A percentile compares a stretch with the other conserved stretches of the same genome.
phyloP scores from a whole-genome alignment of 2,113 vertebrate species.

The Amia ocellicauda region DNA sequence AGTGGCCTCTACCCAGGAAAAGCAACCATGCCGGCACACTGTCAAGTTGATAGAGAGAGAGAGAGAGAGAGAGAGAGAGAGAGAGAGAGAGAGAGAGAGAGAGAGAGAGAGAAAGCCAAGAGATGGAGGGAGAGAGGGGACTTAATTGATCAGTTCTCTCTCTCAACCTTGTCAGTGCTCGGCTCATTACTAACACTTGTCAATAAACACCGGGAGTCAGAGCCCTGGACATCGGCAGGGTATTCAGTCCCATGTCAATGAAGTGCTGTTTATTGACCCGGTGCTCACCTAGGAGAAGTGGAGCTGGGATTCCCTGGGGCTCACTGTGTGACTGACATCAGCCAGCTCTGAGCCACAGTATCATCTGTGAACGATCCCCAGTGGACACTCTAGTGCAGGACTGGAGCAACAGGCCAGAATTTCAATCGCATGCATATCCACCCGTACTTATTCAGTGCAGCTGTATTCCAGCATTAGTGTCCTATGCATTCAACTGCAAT shows the following conservation, averaged over 20 bases:
- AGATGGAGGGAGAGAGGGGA: background rate
- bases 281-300: conserved; percentile 35
- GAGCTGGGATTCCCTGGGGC: conserved; percentile 41
- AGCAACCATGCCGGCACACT: no score
- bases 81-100: conserved; percentile 4
- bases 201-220: conserved; percentile 41
- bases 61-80: conserved; percentile 1
- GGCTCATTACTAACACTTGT: conserved; percentile 50
- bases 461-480: no score
- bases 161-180: conserved; percentile 21
- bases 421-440: no score
- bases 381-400: no score
- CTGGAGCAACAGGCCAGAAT: no score
- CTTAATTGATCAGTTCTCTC: conserved; percentile 23
- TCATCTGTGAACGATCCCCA: no score
- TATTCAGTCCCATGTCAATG: conserved; percentile 47
- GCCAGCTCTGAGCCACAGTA: conserved; percentile 29
- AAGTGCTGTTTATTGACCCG: conserved; percentile 50
- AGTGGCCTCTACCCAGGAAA: background rate
- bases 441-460: no score
- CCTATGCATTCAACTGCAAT: no score
- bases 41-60: conserved; percentile 2
- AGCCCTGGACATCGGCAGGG: conserved; percentile 34
- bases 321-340: conserved; percentile 17
- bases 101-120: background rate